Conservation (phyloP, 2,888 invertebrate genomes). For the Macaria liturata region DNA sequence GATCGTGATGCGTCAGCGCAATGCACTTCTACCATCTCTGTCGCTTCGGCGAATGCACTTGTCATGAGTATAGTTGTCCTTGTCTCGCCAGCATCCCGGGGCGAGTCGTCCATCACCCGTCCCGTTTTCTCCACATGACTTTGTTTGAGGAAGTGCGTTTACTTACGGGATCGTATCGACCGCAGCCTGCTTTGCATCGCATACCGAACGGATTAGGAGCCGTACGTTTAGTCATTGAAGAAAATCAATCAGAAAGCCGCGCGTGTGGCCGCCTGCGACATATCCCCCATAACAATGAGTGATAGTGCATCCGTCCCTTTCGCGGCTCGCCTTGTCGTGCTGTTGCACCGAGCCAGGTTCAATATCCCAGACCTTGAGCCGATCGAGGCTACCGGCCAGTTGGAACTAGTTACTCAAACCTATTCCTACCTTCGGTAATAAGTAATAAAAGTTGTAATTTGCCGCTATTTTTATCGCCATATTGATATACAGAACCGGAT, state of each 20-base stretch:
- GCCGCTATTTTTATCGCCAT: constrained; percentile 63
- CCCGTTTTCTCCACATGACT: constrained; percentile 46
- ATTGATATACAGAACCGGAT: constrained; percentile 48
- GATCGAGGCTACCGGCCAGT: constrained; percentile 69
- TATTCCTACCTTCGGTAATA: constrained; percentile 66
- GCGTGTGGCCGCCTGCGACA: constrained; percentile 73
- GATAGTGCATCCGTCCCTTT: constrained; percentile 77
- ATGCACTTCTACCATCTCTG: constrained; percentile 65
- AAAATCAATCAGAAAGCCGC: constrained; percentile 53
- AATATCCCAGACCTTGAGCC: constrained; percentile 81
- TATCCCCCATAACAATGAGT: constrained; percentile 79
- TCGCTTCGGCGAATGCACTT: constrained; percentile 56
- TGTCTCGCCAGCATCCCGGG: constrained; percentile 27
- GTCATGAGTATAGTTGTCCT: constrained; percentile 51
- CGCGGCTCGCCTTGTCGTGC: constrained; percentile 72
- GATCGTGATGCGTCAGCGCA: constrained; percentile 78
- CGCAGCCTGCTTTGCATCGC: constrained; percentile 66
- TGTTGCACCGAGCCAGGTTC: constrained; percentile 77
- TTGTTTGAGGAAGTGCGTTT: constrained; percentile 71
- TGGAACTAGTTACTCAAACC: constrained; percentile 72
- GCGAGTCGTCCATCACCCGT: constrained; percentile 31
- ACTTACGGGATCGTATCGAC: constrained; percentile 61
- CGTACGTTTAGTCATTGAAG: constrained; percentile 60
- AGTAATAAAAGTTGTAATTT: constrained; percentile 64
- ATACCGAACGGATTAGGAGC: constrained; percentile 65